phyloP scores from a whole-genome alignment of 2,113 vertebrate species.

The Recurvirostra avosetta region DNA sequence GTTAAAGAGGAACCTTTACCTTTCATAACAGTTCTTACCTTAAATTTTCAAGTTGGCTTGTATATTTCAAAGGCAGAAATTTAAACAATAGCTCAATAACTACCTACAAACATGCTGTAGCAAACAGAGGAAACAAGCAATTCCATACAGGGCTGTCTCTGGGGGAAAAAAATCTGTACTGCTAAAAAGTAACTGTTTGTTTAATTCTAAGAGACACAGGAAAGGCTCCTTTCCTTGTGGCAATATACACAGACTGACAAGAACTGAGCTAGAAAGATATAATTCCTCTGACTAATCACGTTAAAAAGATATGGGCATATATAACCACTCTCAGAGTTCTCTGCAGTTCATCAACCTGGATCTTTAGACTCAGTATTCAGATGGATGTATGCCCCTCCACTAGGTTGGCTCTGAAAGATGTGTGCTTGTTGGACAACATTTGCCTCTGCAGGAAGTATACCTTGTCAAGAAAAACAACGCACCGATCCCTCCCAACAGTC shows the following conservation, averaged over 20 bases:
- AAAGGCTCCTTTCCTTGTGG: background rate
- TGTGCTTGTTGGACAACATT: background rate
- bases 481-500: background rate
- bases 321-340: background rate
- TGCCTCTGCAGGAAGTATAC: background rate
- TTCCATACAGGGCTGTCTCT: background rate
- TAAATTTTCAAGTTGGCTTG: background rate
- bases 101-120: background rate
- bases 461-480: background rate
- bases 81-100: background rate
- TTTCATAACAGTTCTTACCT: background rate
- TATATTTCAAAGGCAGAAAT: background rate
- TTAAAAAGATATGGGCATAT: background rate
- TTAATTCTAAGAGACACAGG: background rate
- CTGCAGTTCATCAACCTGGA: background rate
- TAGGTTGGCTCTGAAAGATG: background rate
- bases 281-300: background rate
- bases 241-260: background rate
- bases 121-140: background rate
- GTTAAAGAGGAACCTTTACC: background rate
- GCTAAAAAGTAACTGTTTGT: background rate
- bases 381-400: rapidly evolving
- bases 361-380: background rate
- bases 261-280: background rate
- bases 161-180: background rate